Conservation (phyloP, 2,797 vertebrate genomes). For the Centroberyx gerrardi region DNA sequence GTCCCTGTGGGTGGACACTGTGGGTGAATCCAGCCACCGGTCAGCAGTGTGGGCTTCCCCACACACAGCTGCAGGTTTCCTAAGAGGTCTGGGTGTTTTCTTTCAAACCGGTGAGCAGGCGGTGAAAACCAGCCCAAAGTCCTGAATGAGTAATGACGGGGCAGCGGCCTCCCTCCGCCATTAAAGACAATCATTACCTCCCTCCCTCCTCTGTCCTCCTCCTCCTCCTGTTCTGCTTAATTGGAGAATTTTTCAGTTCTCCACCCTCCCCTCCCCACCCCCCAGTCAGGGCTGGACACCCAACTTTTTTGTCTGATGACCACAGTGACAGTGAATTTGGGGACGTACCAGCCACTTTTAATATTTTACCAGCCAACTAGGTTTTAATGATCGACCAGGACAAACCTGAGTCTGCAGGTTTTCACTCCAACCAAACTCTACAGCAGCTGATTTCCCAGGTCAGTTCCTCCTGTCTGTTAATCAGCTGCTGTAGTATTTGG, state of each 20-base stretch:
- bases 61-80: neutral
- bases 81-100: neutral
- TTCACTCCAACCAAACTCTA: too few species aligned
- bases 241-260: conserved; percentile 5
- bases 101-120: conserved; percentile 25
- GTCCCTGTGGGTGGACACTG: too few species aligned
- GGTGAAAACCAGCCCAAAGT: conserved; percentile 9
- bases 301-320: too few species aligned
- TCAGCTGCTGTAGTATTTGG: too few species aligned
- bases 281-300: neutral
- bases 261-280: neutral
- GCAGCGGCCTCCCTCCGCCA: neutral
- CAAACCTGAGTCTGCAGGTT: too few species aligned
- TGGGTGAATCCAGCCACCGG: neutral
- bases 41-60: neutral
- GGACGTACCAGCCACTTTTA: too few species aligned
- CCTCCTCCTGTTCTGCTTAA: conserved; percentile 12
- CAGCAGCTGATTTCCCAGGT: too few species aligned
- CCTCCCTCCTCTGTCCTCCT: conserved; percentile 12
- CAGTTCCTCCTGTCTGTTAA: too few species aligned
- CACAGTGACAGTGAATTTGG: too few species aligned
- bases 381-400: too few species aligned
- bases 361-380: too few species aligned
- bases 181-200: conserved; percentile 35
- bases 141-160: conserved; percentile 27